Conservation (phyloP, 2,113 vertebrate genomes). For the Lipotes vexillifer region DNA sequence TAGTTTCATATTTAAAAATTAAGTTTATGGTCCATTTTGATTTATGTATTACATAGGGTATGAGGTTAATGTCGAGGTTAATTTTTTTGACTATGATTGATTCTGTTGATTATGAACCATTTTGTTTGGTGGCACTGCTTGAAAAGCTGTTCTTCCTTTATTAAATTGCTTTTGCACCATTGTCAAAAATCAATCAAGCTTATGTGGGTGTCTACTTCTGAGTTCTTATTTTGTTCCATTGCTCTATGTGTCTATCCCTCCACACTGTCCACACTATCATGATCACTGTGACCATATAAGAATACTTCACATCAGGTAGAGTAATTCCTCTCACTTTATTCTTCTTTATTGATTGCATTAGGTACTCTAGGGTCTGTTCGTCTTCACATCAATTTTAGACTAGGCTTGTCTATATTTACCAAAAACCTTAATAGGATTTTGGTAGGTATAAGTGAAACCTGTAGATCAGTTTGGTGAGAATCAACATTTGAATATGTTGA, state of each 20-base stretch:
- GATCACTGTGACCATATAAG: too few species aligned
- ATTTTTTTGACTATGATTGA: neutral
- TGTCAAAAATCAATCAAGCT: neutral
- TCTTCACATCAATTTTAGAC: neutral
- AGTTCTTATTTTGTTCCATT: neutral
- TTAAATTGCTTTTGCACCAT: neutral
- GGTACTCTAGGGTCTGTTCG: neutral
- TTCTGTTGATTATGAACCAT: too few species aligned
- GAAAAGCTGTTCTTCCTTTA: neutral
- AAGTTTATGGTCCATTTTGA: neutral
- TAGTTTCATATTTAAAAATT: neutral
- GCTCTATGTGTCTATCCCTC: neutral
- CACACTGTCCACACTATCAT: neutral
- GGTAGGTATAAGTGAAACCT: neutral
- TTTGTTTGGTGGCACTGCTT: neutral
- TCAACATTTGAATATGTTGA: neutral
- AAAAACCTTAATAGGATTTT: neutral
- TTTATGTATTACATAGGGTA: neutral
- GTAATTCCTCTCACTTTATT: neutral
- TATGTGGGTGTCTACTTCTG: neutral
- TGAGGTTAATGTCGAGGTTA: neutral
- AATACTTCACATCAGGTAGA: neutral
- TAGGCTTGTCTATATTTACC: neutral
- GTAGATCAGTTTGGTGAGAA: neutral
- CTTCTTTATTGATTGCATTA: neutral